Conservation (phyloP, 2,797 vertebrate species). For the Syncerus caffer region DNA sequence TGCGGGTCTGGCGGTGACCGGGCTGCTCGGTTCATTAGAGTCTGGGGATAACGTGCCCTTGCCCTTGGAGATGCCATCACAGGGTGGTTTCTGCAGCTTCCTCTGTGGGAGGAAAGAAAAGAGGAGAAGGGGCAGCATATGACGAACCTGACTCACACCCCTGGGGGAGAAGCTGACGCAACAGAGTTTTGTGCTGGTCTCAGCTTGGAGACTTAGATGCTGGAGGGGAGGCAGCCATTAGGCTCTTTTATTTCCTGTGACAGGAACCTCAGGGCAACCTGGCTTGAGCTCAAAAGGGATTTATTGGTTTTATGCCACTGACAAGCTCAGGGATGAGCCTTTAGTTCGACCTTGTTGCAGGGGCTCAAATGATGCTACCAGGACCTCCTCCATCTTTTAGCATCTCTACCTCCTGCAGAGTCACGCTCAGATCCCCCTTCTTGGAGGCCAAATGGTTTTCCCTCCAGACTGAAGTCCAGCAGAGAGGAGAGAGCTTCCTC, state of each 20-base stretch:
- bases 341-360: neutral
- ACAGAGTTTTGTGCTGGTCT: constrained; percentile 38
- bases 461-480: neutral
- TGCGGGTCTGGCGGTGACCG: fast-evolving
- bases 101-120: neutral
- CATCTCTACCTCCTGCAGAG: neutral
- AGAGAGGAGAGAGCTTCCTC: neutral
- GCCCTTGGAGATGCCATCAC: neutral
- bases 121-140: neutral
- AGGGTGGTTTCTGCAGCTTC: neutral
- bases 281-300: neutral
- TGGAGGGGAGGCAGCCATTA: neutral
- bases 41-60: neutral
- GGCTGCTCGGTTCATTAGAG: neutral
- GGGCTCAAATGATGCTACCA: neutral
- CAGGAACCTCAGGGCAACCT: neutral
- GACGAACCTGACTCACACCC: neutral
- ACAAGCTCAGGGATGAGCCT: neutral
- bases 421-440: fast-evolving
- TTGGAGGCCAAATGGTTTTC: neutral
- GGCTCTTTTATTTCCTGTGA: neutral
- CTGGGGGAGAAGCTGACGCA: neutral
- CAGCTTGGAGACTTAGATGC: neutral
- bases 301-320: neutral
- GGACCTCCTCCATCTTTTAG: neutral